Evolutionary conservation across 23 tunicate genomes (phyloP), one percentile per base, ranked within the genome.

Genomic region (Halocynthia roretzi): DNA sequence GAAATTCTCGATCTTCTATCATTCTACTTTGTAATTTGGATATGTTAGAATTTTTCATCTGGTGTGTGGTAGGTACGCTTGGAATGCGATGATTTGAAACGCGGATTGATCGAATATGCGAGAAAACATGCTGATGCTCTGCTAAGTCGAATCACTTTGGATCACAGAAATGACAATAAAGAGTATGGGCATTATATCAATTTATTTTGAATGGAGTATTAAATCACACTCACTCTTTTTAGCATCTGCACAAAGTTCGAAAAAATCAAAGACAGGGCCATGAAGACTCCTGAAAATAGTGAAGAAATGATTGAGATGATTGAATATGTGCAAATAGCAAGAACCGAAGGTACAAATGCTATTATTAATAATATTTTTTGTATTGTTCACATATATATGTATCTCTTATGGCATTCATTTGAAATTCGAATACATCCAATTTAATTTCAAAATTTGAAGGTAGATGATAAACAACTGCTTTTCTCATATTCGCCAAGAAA

Each of bases 231-330:
- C 40, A n/a, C n/a, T 19, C 10, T 81, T 66, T 44, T 18, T 64
- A 87, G 93, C 55, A 88, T 94, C 72, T 87, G 94, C 72, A 7
- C 83, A 7, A 67, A 67, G 7, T 94, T 94, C 62, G 99, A 94
- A 54, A 63, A 70, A 51, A 94, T 94, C 82, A 94, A 94, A 44
- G 84, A 88, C 62, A 60, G 95, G 54, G 90, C 90, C 53, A 50
- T 80, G 76, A 87, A 83, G 64, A 78, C 62, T 54, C 99, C 99
- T 40, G 90, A 88, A 52, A 78, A 86, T 82, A 94, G 88, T 56
- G 95, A 94, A 61, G 99, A 94, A 85, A 88, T 94, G 95, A 84
- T 94, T 82, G 80, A 85, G 8, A 94, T 88, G 90, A 88, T 87
- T 0, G 85, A 77, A 49, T 94, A 85, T 54, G 90, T 94, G 7